Base-by-base conservation (phyloP, 2,113 vertebrate genomes). In the Grammomys dolichurus region DNA sequence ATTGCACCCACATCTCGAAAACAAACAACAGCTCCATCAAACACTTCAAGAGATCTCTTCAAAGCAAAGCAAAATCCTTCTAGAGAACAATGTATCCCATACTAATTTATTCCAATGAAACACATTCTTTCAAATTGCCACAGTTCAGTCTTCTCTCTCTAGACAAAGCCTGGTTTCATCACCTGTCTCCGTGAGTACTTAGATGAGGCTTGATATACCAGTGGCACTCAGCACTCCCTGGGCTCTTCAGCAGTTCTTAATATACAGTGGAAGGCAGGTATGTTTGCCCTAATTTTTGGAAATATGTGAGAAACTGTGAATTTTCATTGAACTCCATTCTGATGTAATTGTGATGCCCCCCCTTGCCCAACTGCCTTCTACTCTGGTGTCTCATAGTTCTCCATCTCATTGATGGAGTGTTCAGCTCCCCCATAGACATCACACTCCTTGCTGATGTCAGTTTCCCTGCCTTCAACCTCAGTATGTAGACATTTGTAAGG, bases 191-290 rank as follows among this genome's bases (percentile, higher is more conserved):
- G 51, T 31, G 2, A 14, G 22, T 80, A 19, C 2, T 3, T 13
- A 33, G 0, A 2, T 0, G 1, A 10, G 4, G 48, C n/a, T 48
- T 10, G 19, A 28, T 28, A 10, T 4, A 11, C 43, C 36, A 4
- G 5, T 8, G 28, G 31, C 17, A 14, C 48, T 16, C 7, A 7
- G 31, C 3, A 26, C 6, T 60, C 58, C 16, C 36, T 31, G 73
- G 11, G 36, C 17, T 19, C 8, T 76, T 40, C 24, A 28, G 5
- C 4, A 4, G 65, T 58, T 77, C 80, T 87, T 22, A 17, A 43
- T 22, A 28, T 54, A 22, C 78, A n/a, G 54, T 12, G 26, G 33
- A 80, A 96, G 51, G 78, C 82, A 63, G 95, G 91, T 28, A 77
- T 4, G 24, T 90, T 70, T 31, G 36, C 16, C n/a, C 94, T 5